Base-by-base conservation (phyloP, 2,888 invertebrate species). In the Aproaerema taeniolella region DNA sequence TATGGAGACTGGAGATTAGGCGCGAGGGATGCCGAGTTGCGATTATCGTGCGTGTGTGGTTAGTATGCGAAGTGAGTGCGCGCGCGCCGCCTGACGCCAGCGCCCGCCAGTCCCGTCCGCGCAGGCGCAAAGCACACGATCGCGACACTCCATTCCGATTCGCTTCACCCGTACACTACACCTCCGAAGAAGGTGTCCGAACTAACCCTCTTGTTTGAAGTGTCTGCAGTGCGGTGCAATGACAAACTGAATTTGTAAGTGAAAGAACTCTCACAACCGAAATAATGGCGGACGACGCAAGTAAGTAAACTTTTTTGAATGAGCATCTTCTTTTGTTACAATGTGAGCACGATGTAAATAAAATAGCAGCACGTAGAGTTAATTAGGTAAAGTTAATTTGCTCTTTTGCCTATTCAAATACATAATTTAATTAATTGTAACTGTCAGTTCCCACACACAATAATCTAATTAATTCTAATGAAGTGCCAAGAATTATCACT, bases 51-150 rank as follows among this genome's bases (percentile, higher is more conserved):
- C 55, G 26, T 26, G 35, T 53, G 65, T 59, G 70, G 72, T 85
- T 86, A 85, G 82, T 85, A 85, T 86, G 78, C 86, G 75, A 65
- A 66, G 67, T 65, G 82, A 75, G 83, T 83, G 74, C 80, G 79
- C 62, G 52, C 51, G 58, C 73, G 79, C 61, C 67, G 79, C 70
- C 67, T 69, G 82, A 78, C 81, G 83, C 81, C 80, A 74, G 61
- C 62, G 57, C 52, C 52, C 59, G 54, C 57, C 50, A 53, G 46
- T 49, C 57, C 58, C 61, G 61, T 57, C 55, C 55, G 53, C 61
- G 59, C 50, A 49, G 54, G 49, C 61, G 64, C 62, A 52, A 54
- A 60, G 55, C 58, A 56, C 61, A 46, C 42, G 46, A 54, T 61
- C 62, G 70, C 61, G 61, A 67, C 75, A 69, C 67, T 68, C 56